Evolutionary conservation across 1,140 invertebrate genomes (phyloP), one percentile per base, ranked within the genome.

Genomic region (Drosophila leontia): DNA sequence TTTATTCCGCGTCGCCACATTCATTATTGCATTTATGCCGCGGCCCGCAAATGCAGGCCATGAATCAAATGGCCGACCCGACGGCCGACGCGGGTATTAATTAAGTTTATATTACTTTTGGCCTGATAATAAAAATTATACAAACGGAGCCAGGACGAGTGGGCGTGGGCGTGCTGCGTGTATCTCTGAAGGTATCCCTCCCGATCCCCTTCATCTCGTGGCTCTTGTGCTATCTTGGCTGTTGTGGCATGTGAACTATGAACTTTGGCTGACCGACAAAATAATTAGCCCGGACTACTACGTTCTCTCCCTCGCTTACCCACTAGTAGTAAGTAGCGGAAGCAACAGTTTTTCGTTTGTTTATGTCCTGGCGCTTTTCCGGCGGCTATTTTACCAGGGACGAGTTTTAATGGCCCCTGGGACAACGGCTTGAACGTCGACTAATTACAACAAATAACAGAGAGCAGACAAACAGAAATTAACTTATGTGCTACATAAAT

Each of bases 401-500:
- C 65, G 83, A 81, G 81, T 71, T 88, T 88, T 88, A 88, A 90
- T 88, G 78, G 69, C 65, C 60, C 69, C 64, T 50, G 75, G 70
- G 64, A 69, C 77, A 88, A 84, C 80, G 80, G 77, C 80, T 83
- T 88, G 80, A 80, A 78, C 70, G 74, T 68, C 67, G 81, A 62
- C 86, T 88, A 88, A 88, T 88, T 88, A 90, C 85, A 88, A 88
- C 84, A 84, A 88, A 87, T 75, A 88, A 84, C 80, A 56, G 53
- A 56, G 53, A 39, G 53, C 35, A 75, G 71, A 58, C 80, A 80
- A 90, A 85, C 85, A 85, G 67, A 90, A 91, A 82, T 90, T 75
- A 90, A 91, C 85, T 90, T 90, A 85, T 91, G 86, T 90, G 85
- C 86, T 82, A 72, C 86, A 90, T 90, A 90, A 91, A 90, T 90